Base-by-base conservation (phyloP, 2,797 vertebrate species). In the Premnoplex brunnescens region DNA sequence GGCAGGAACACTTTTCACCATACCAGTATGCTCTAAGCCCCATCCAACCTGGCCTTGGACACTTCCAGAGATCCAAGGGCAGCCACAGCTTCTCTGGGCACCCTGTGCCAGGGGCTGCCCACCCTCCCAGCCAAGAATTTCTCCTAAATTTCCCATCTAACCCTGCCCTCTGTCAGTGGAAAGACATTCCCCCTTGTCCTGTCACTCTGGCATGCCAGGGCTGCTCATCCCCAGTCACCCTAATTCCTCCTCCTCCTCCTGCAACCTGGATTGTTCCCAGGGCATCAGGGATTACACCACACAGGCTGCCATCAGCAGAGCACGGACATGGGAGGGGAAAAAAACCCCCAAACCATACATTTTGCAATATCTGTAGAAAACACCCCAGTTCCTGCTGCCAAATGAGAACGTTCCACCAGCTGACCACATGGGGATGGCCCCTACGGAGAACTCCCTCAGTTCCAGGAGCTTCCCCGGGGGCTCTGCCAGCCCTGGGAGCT, bases 401-500 rank as follows among this genome's bases (percentile, higher is more conserved):
- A 60, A 36, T 1, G 15, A 12, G 23, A 86, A 49, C 8, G 14
- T 12, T 69, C 78, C 87, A 62, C 2, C 63, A 41, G 51, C 51
- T 2, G 2, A 30, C 34, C 43, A 3, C 32, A 8, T 0, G 20
- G 69, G n/a, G 49, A 44, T 3, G 1, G 19, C 17, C 63, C 71
- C 86, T 18, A 2, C 0, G 37, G 72, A 83, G 58, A 58, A 34
- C 12, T 3, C 64, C 85, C 51, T 78, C 64, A 76, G 39, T 27
- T 81, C 94, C 49, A 63, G 60, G 84, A 78, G 54, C 51, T 90
- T 68, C 43, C 72, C 74, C 21, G 1, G 0, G 46, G 81, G 73
- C 66, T 93, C 44, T 67, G 66, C 39, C 69, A 76, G 80, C 37
- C 37, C 92, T 64, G 73, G 60, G 95, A 95, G 85, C 81, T 8